Conservation (phyloP, 2,797 vertebrate species). For the Muraenolepis orangiensis region DNA sequence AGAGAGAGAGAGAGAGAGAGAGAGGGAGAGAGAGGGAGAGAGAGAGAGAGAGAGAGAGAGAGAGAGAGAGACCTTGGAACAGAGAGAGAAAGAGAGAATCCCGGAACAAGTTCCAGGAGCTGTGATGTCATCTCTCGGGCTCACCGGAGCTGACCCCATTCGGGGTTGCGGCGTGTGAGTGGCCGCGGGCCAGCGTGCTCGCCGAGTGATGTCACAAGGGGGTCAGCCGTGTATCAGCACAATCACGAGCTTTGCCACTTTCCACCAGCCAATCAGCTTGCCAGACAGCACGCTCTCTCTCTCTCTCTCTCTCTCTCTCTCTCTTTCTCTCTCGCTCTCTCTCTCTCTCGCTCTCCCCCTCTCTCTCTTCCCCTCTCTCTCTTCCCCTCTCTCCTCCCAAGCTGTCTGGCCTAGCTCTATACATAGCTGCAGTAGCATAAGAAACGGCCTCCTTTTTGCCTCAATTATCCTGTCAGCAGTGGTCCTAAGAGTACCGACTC, state of each 20-base stretch:
- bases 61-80: conserved; percentile 2
- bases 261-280: neutral
- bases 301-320: too few relatives aligned
- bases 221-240: conserved; percentile 21
- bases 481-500: neutral
- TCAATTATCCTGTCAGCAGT: neutral
- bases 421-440: conserved; percentile 32
- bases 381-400: neutral
- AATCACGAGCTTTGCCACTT: neutral
- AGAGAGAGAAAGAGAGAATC: conserved; percentile 14
- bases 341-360: too few relatives aligned
- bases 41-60: conserved; percentile 5
- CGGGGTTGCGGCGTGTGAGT: neutral
- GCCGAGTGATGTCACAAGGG: conserved; percentile 18
- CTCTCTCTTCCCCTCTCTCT: conserved; percentile 6
- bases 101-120: neutral
- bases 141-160: conserved; percentile 36
- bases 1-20: conserved; percentile 5
- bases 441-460: conserved; percentile 26
- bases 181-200: conserved; percentile 19
- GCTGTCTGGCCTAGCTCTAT: conserved; percentile 35
- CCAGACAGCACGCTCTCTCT: neutral
- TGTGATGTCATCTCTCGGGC: conserved; percentile 34
- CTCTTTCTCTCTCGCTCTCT: too few relatives aligned
- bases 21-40: neutral